Conservation (phyloP, 92 coral and sea anemone genomes). For the Epizoanthus rinbou region DNA sequence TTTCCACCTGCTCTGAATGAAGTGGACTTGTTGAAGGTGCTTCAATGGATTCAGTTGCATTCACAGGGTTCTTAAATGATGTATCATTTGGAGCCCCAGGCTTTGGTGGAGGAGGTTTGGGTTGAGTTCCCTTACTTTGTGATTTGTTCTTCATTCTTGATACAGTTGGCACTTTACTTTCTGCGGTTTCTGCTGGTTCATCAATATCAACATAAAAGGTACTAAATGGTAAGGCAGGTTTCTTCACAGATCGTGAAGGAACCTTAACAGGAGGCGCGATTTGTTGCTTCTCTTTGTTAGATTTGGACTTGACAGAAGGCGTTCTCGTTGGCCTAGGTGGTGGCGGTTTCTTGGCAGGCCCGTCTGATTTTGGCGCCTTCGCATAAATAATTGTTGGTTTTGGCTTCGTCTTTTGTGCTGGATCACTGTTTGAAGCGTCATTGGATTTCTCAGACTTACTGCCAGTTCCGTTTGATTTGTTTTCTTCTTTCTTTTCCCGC, state of each 20-base stretch:
- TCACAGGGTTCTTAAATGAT: background rate
- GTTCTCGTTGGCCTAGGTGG: slow-evolving; percentile 60
- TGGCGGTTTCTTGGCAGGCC: slow-evolving; percentile 40
- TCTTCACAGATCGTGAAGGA: background rate
- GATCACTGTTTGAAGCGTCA: background rate
- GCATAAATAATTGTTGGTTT: slow-evolving; percentile 28
- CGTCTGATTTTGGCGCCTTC: slow-evolving; percentile 30
- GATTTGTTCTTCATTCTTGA: slow-evolving; percentile 14
- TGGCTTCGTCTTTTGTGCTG: slow-evolving; percentile 15
- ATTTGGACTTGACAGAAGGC: slow-evolving; percentile 19
- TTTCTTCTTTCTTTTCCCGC: slow-evolving; percentile 28
- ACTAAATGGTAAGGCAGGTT: slow-evolving; percentile 29
- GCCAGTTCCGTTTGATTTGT: background rate
- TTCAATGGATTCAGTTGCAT: background rate
- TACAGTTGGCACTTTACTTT: background rate
- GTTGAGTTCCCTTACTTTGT: slow-evolving; percentile 35
- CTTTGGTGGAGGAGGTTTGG: slow-evolving; percentile 55
- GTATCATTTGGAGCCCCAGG: slow-evolving; percentile 45
- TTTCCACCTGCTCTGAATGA: background rate
- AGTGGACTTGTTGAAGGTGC: background rate
- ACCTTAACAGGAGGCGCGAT: background rate
- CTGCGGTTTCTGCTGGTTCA: slow-evolving; percentile 11
- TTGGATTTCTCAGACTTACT: background rate
- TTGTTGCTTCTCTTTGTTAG: slow-evolving; percentile 1
- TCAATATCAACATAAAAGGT: slow-evolving; percentile 36